A percentile compares a stretch with the other conserved stretches of the same genome.
These are phyloP conservation scores for Heliothis subflexa DNA, from an alignment of 1,140 invertebrate species.

Conservation along the genomic window DNA sequence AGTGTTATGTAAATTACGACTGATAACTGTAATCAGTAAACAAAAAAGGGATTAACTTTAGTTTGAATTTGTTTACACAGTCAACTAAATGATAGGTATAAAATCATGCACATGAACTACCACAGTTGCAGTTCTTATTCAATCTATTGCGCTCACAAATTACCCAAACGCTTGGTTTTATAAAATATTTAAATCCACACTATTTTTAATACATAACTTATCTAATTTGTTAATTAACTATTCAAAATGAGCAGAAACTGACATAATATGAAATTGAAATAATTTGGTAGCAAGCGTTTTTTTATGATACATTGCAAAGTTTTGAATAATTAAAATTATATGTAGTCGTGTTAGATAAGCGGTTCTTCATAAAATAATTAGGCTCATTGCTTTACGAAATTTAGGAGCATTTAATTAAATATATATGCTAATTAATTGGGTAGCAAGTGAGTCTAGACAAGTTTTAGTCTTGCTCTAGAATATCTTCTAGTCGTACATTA, in stretches of 20 bases:
- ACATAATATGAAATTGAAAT: constrained; percentile 3
- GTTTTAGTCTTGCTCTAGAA: neutral
- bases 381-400: neutral
- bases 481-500: neutral
- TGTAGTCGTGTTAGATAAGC: constrained; percentile 26
- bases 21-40: too few species aligned
- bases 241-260: neutral
- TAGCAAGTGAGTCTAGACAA: neutral
- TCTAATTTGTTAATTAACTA: neutral
- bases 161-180: too few species aligned
- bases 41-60: too few species aligned
- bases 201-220: too few species aligned
- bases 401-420: neutral
- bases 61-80: too few species aligned
- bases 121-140: too few species aligned
- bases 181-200: too few species aligned
- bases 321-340: constrained; percentile 26
- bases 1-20: too few species aligned
- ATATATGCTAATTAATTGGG: neutral
- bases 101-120: too few species aligned
- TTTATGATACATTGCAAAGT: constrained; percentile 8
- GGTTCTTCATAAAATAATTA: constrained; percentile 7
- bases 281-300: constrained; percentile 13
- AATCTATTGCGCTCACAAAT: too few species aligned
- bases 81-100: too few species aligned